Evolutionary conservation across 1,140 invertebrate species (phyloP), one percentile per base, ranked within the genome.

Genomic region (Gryllus bimaculatus): DNA sequence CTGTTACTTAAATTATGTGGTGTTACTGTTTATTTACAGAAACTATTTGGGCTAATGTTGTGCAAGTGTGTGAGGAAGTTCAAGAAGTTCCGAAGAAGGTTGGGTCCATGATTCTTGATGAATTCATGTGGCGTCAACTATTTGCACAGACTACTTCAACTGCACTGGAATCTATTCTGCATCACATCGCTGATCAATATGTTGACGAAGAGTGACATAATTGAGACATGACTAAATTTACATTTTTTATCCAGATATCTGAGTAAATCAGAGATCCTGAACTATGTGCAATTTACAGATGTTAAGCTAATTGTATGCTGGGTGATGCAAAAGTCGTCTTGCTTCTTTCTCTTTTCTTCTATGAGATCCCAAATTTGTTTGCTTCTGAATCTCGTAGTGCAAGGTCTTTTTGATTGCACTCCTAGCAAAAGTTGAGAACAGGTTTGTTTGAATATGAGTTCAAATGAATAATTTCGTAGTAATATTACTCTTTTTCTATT

Each of bases 41-140:
- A 83, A 88, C 86, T 5, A 88, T 88, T 78, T 88, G 87, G 87
- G 83, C 84, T 78, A 84, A 83, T 48, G 84, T 83, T 26, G 82
- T 86, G 8, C 83, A 84, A 73, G 81, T 88, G 77, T 88, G 87
- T 48, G 86, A 87, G 81, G 86, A 87, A 78, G 83, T 86, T 79
- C 86, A 87, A 83, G 86, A 87, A 79, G 82, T 85, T 13, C 85
- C 84, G n/a, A 66, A 74, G 20, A 49, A 47, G 7, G 73, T n/a
- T n/a, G 78, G 78, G 12, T 47, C 18, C 18, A 75, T 75, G 47
- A 66, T 79, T 20, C 54, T 79, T 3, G 47, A 79, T 20, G 78
- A 79, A 21, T 79, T 73, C 20, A 79, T 79, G 78, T 79, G 78
- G 78, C 78, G 78, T 18, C 78, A 79, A 15, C 73, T 79, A 39